phyloP scores from a whole-genome alignment of 2,888 invertebrate genomes.

The Mimumesa dahlbomi region DNA sequence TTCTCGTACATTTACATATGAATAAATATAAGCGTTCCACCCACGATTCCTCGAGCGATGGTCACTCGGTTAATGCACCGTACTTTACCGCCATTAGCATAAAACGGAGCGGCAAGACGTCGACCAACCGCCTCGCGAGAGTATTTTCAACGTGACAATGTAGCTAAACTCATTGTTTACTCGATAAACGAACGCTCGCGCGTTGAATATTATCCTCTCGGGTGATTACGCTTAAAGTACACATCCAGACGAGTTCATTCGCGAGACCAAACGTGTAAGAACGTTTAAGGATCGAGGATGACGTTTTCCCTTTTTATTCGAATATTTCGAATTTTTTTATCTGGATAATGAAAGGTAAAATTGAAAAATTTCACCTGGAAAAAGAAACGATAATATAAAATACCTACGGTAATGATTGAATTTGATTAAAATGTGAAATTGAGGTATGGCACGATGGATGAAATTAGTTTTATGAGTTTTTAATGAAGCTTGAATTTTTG shows the following conservation, averaged over 20 bases:
- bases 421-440: too few species aligned
- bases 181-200: slow-evolving; percentile 6
- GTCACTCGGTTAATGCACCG: slow-evolving; percentile 49
- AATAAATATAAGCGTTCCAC: slow-evolving; percentile 17
- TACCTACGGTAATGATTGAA: too few species aligned
- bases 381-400: too few species aligned
- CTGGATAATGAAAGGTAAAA: too few species aligned
- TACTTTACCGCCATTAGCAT: slow-evolving; percentile 68
- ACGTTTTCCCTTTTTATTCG: too few species aligned
- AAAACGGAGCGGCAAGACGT: slow-evolving; percentile 33
- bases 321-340: too few species aligned
- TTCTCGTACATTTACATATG: slow-evolving; percentile 20
- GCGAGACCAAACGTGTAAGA: not conserved
- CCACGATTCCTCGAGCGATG: slow-evolving; percentile 29
- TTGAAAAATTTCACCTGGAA: too few species aligned
- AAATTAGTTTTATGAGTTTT: too few species aligned
- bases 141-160: slow-evolving; percentile 16
- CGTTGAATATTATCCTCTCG: not conserved
- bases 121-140: slow-evolving; percentile 15
- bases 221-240: not conserved
- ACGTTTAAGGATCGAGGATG: too few species aligned
- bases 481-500: too few species aligned
- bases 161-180: slow-evolving; percentile 11
- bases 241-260: not conserved
- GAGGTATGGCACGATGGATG: too few species aligned